A percentile compares a stretch with the other conserved stretches of the same genome.
Evolutionary conservation across 1,140 invertebrate genomes (phyloP).

Genomic region (Caenorhabditis remanei): DNA sequence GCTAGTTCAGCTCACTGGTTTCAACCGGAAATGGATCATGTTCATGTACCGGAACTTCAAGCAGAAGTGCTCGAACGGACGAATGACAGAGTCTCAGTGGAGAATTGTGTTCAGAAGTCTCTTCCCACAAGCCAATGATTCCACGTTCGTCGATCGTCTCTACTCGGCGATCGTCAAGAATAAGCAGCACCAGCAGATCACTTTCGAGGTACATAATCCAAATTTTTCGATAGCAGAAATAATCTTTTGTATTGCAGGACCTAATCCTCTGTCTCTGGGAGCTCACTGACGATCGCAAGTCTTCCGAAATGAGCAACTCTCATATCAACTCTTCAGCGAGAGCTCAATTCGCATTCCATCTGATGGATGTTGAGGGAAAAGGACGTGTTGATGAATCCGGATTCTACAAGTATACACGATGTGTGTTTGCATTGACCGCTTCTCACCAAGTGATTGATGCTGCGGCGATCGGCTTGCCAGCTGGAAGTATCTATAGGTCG

Average conservation of each 20-base stretch:
- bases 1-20: slow-evolving; percentile 68
- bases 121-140: slow-evolving; percentile 70
- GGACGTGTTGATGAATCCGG: slow-evolving; percentile 63
- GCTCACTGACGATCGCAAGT: slow-evolving; percentile 54
- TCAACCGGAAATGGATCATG: slow-evolving; percentile 70
- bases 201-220: slow-evolving; percentile 13
- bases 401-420: slow-evolving; percentile 66
- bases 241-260: slow-evolving; percentile 63
- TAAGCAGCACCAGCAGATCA: slow-evolving; percentile 58
- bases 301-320: slow-evolving; percentile 56
- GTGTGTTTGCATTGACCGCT: slow-evolving; percentile 68
- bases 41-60: slow-evolving; percentile 74
- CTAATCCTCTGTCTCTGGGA: slow-evolving; percentile 68
- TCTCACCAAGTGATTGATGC: slow-evolving; percentile 31
- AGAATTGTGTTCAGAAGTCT: slow-evolving; percentile 68
- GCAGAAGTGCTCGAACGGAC: slow-evolving; percentile 68
- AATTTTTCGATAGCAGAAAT: not conserved
- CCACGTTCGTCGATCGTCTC: slow-evolving; percentile 68
- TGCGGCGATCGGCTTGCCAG: slow-evolving; percentile 12
- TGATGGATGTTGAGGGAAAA: slow-evolving; percentile 69
- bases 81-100: slow-evolving; percentile 68
- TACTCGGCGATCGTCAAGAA: slow-evolving; percentile 67
- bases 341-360: slow-evolving; percentile 68
- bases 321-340: slow-evolving; percentile 58
- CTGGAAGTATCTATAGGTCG: slow-evolving; percentile 55